These are phyloP conservation scores for Coecobrya sp. DNA, from an alignment of 2,888 invertebrate species.

Conservation along the genomic window DNA sequence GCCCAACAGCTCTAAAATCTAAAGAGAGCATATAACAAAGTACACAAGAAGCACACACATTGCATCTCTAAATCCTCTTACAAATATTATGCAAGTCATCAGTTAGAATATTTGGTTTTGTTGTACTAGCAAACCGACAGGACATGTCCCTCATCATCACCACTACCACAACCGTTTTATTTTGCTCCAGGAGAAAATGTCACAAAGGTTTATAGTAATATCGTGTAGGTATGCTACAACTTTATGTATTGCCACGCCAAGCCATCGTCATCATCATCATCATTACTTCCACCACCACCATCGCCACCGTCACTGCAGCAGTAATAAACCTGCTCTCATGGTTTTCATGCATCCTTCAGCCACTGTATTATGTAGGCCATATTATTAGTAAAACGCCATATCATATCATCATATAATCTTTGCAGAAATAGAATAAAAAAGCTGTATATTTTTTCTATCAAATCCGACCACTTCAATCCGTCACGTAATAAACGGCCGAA, in stretches of 20 bases:
- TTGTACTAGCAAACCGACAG: neutral
- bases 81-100: constrained; percentile 28
- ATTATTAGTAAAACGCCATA: neutral
- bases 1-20: neutral
- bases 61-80: neutral
- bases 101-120: neutral
- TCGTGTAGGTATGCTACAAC: neutral
- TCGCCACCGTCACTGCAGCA: constrained; percentile 46
- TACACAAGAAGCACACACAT: neutral
- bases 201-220: constrained; percentile 27
- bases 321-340: constrained; percentile 9
- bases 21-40: neutral
- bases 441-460: neutral
- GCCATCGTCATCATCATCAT: neutral
- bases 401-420: too few species aligned
- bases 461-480: neutral
- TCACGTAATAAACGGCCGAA: neutral
- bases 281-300: too few species aligned
- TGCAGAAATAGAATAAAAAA: neutral
- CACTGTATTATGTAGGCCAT: neutral
- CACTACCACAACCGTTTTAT: constrained; percentile 25
- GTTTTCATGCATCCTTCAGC: neutral
- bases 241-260: neutral
- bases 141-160: neutral
- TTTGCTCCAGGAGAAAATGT: constrained; percentile 43